Base-by-base conservation (phyloP, 35 echinoderm and acorn worm genomes). In the Apostichopus californicus region DNA sequence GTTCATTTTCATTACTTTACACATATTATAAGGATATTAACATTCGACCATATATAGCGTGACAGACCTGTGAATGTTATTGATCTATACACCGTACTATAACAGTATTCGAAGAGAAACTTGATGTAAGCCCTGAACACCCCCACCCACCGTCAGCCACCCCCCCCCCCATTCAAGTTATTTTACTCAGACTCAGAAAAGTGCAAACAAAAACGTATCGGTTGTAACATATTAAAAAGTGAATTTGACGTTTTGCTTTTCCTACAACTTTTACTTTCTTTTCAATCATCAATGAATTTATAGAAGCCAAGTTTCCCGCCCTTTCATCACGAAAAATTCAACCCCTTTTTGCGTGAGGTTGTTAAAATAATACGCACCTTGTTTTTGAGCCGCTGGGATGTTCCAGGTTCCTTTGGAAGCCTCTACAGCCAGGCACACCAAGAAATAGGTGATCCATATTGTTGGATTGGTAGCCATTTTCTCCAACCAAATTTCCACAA, bases 311-410 rank as follows among this genome's bases (percentile, higher is more conserved):
- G 8, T 61, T 61, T 61, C 0, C 58, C 58, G 7, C 58, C 12
- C 58, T 8, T 61, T 9, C 58, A 61, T 12, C 12, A 61, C 12
- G 12, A 5, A 61, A 61, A 46, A 46, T 46, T 46, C 34, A 46
- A 46, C 34, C 34, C 34, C 34, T 46, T 46, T 46, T 46, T 46
- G 1, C 34, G 34, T 46, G 34, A 46, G 34, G 34, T 46, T 46
- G 58, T 61, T 61, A 75, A 75, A 75, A 3, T 75, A 22, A 75
- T 20, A 75, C 20, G 6, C 58, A 85, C 81, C 81, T 85, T 85
- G 81, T 85, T 85, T 85, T 85, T 85, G 17, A 22, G 81, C 55
- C 56, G 81, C 81, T 1, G 81, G 14, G 57, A 22, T 85, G 25
- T 52, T 59, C 55, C 81, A 59, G 54, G 55, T 59, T 58, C 21